These are phyloP conservation scores for Hydrotaea cyrtoneurina DNA, from an alignment of 2,888 invertebrate genomes.

Conservation along the genomic window DNA sequence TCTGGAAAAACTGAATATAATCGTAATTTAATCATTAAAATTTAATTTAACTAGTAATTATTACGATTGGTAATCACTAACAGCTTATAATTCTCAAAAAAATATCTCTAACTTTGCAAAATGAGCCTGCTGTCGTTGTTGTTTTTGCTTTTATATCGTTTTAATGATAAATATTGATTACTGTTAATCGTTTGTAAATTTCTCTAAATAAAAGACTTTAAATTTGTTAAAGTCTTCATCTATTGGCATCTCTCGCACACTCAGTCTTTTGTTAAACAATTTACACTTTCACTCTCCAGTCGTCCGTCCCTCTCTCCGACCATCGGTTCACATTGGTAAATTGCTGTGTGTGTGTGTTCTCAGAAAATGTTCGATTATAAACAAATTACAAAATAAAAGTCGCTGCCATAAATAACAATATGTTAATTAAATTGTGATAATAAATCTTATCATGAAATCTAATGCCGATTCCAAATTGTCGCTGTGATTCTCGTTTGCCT, in stretches of 20 bases:
- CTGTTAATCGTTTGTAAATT: conserved; percentile 22
- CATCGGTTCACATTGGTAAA: not conserved
- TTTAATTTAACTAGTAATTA: too few species aligned
- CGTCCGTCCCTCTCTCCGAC: not conserved
- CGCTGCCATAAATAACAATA: conserved; percentile 24
- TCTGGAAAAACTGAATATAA: too few species aligned
- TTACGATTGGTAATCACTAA: too few species aligned
- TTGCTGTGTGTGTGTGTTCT: too few species aligned
- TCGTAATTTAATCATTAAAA: too few species aligned
- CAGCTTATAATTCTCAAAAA: too few species aligned
- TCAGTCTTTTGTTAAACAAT: not conserved
- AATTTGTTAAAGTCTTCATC: not conserved
- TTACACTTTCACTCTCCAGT: conserved; percentile 14
- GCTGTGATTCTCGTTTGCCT: not conserved
- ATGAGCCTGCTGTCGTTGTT: not conserved
- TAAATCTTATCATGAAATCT: conserved; percentile 35
- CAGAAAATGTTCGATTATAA: conserved; percentile 24
- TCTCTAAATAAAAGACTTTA: not conserved
- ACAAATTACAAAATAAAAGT: conserved; percentile 24
- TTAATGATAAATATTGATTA: conserved; percentile 28
- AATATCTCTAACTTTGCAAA: not conserved
- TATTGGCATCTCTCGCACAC: not conserved
- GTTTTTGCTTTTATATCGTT: not conserved
- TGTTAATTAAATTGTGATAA: conserved; percentile 33
- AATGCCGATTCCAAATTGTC: conserved; percentile 3